Evolutionary conservation across 1,140 invertebrate species (phyloP).

Genomic region (Monomorium pharaonis): DNA sequence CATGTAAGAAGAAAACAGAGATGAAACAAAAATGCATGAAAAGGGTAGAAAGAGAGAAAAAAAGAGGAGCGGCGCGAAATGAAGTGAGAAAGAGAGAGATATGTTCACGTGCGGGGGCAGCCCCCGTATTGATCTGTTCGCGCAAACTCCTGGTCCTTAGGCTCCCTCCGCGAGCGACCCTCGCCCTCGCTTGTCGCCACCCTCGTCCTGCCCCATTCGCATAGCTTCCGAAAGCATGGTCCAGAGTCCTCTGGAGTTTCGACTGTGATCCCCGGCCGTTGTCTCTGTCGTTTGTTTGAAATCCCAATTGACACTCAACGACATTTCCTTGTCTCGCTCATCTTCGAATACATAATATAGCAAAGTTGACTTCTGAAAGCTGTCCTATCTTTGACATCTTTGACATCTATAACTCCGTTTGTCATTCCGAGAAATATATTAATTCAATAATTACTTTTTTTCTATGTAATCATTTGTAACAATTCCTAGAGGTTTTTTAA

Average conservation of each 20-base stretch:
- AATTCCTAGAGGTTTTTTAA: background rate
- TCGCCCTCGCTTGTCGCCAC: slow-evolving; percentile 8
- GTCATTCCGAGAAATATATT: background rate
- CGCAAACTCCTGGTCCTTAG: slow-evolving; percentile 83
- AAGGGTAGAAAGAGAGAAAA: background rate
- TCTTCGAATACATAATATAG: background rate
- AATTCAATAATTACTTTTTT: background rate
- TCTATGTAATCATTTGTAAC: background rate
- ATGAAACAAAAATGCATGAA: background rate
- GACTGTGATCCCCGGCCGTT: slow-evolving; percentile 44
- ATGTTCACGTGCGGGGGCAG: slow-evolving; percentile 79
- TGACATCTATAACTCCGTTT: background rate
- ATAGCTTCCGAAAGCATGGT: slow-evolving; percentile 35
- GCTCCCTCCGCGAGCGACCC: slow-evolving; percentile 57
- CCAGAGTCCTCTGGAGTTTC: slow-evolving; percentile 51
- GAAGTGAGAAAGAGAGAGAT: slow-evolving; percentile 52
- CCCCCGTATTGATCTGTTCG: slow-evolving; percentile 82
- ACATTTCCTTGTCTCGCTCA: background rate
- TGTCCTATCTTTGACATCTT: background rate
- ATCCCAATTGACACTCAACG: slow-evolving; percentile 4
- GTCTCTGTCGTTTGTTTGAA: background rate
- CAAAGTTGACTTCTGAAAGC: background rate
- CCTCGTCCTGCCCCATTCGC: slow-evolving; percentile 19
- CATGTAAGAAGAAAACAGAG: background rate
- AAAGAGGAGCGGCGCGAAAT: slow-evolving; percentile 21